A percentile compares a stretch with the other conserved stretches of the same genome.
These are phyloP conservation scores for Mesoligia furuncula DNA, from an alignment of 2,888 invertebrate species.

Conservation along the genomic window DNA sequence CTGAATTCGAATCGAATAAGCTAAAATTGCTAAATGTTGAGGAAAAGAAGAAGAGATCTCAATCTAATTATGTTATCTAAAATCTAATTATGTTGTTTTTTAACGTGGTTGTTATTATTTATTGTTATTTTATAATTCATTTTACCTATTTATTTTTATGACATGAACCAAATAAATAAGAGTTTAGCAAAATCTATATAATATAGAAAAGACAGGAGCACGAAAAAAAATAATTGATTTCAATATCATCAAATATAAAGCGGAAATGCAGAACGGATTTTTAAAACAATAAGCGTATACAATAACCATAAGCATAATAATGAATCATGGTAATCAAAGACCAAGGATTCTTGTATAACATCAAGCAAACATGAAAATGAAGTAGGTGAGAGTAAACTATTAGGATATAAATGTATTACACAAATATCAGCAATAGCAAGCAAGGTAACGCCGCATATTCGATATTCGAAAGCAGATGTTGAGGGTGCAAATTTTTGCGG, in stretches of 20 bases:
- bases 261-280: background rate
- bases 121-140: background rate
- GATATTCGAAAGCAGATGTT: background rate
- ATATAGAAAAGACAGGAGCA: background rate
- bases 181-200: too few relatives aligned
- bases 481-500: background rate
- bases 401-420: conserved; percentile 7
- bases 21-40: background rate
- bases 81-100: background rate
- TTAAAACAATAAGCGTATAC: background rate
- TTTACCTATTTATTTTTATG: background rate
- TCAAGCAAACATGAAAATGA: background rate
- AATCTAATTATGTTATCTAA: background rate
- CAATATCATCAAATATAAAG: background rate
- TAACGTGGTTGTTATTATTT: background rate
- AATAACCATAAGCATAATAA: background rate
- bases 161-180: background rate
- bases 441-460: conserved; percentile 20
- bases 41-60: background rate
- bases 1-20: background rate
- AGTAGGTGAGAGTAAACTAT: background rate
- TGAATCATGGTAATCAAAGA: conserved; percentile 5
- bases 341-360: conserved; percentile 18
- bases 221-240: background rate
- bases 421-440: conserved; percentile 49